Evolutionary conservation across 1,140 invertebrate genomes (phyloP), one percentile per base, ranked within the genome.

Genomic region (Pararge aegeria): DNA sequence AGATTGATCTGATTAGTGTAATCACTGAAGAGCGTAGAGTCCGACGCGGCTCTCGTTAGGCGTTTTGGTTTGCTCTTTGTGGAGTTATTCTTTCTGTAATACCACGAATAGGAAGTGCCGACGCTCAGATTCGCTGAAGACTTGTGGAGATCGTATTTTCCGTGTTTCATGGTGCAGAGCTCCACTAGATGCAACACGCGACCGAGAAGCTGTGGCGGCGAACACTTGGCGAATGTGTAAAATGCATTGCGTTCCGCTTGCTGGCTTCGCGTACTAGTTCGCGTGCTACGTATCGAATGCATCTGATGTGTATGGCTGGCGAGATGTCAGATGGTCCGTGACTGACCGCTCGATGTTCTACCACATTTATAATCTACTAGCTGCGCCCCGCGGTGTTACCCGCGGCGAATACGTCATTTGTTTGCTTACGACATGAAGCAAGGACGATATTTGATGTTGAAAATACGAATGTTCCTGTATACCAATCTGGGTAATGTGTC

Each of bases 111-210:
- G 10, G 89, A 90, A 13, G 89, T 89, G 20, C 82, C 87, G 52
- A 89, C 71, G 64, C 82, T 88, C 60, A 88, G 75, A 50, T 92
- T 90, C 48, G 79, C 75, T 37, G 91, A 90, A 54, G 87, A 90
- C 78, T 91, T 91, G 61, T 89, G 75, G 40, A 92, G 81, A 85
- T 91, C 86, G 75, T 92, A 92, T 83, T 92, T 92, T 69, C 91
- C 91, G 84, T 92, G 87, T 75, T 92, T 92, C 92, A 92, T 92
- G 60, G 65, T 85, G 64, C 73, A 77, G 65, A 64, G 62, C 46
- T 56, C 62, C 50, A 65, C 61, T 50, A 71, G 67, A 53, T 75
- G 65, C 68, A 73, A 61, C 68, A 79, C 80, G 75, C 82, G 76
- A 72, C 64, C 55, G 63, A 79, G 68, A 73, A 75, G 58, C 64